A percentile compares a stretch with the other conserved stretches of the same genome.
phyloP scores from a whole-genome alignment of 2,113 vertebrate genomes.

The Salvelinus sp. region DNA sequence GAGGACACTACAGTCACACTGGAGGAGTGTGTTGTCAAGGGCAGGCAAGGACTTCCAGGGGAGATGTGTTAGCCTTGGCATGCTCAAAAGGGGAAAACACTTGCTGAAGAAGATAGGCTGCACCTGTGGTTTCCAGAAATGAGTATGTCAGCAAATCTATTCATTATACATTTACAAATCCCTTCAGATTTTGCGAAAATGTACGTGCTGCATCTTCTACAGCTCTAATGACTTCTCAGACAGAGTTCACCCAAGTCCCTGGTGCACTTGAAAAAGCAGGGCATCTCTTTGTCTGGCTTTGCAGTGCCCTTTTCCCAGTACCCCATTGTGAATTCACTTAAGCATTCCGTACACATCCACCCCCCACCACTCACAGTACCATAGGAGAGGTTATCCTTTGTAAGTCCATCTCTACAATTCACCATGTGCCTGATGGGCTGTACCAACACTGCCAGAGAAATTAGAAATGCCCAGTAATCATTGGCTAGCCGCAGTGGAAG shows the following conservation, averaged over 20 bases:
- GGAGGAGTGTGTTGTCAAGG: no score
- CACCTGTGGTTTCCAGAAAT: no score
- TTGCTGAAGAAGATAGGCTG: no score
- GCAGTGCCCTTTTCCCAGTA: neutral
- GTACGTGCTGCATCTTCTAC: neutral
- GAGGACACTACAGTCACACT: no score
- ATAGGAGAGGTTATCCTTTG: conserved; percentile 33
- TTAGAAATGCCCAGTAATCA: conserved; percentile 24
- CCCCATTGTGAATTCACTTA: conserved; percentile 27
- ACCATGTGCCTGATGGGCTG: conserved; percentile 12
- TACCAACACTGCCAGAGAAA: conserved; percentile 7
- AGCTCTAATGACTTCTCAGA: neutral
- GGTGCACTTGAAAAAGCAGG: conserved; percentile 1
- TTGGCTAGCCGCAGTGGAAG: neutral
- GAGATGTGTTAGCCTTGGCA: no score
- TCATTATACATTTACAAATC: no score
- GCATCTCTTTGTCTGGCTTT: conserved; percentile 10
- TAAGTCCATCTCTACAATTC: conserved; percentile 18
- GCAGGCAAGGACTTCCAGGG: no score
- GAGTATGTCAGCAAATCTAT: no score
- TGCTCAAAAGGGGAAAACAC: no score
- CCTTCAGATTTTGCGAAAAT: no score
- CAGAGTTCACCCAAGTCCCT: neutral
- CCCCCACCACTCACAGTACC: neutral
- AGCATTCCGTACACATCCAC: conserved; percentile 34